Conservation (phyloP, 2,797 vertebrate genomes). For the Holocentrus rufus region DNA sequence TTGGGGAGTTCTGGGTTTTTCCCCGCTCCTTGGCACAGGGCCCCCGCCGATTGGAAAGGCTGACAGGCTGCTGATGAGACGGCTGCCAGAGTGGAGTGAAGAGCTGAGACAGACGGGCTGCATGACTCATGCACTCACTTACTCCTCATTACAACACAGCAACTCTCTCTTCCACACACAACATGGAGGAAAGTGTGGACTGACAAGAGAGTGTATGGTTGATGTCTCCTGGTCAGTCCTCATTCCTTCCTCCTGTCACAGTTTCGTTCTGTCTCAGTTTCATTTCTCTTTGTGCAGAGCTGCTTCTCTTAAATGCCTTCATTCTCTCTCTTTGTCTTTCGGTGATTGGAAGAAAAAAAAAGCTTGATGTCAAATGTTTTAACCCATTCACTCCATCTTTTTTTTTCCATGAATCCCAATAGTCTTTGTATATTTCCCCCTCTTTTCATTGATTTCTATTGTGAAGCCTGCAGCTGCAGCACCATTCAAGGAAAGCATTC, state of each 20-base stretch:
- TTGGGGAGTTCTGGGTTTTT: conserved; percentile 24
- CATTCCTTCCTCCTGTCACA: conserved; percentile 36
- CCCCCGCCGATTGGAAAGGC: conserved; percentile 53
- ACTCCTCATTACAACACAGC: conserved; percentile 3
- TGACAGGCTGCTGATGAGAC: conserved; percentile 62
- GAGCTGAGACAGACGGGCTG: conserved; percentile 46
- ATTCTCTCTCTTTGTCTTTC: conserved; percentile 19
- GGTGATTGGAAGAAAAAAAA: conserved; percentile 26
- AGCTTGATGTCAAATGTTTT: conserved; percentile 57
- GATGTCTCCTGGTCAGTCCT: conserved; percentile 42
- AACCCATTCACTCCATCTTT: conserved; percentile 51
- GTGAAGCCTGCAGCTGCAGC: conserved; percentile 73
- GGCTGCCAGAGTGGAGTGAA: conserved; percentile 49
- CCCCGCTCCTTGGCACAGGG: conserved; percentile 23
- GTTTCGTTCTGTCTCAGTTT: neutral
- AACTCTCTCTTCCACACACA: conserved; percentile 20
- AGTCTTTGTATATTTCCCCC: conserved; percentile 54
- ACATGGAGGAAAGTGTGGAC: conserved; percentile 15
- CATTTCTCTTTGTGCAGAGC: conserved; percentile 28
- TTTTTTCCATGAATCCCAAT: conserved; percentile 31
- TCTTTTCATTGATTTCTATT: conserved; percentile 67
- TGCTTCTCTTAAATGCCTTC: conserved; percentile 15
- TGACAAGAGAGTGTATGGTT: neutral
- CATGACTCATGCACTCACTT: conserved; percentile 20
- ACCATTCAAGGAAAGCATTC: conserved; percentile 35